Evolutionary conservation across 2,888 invertebrate species (phyloP).

Genomic region (Apotomis turbidana): DNA sequence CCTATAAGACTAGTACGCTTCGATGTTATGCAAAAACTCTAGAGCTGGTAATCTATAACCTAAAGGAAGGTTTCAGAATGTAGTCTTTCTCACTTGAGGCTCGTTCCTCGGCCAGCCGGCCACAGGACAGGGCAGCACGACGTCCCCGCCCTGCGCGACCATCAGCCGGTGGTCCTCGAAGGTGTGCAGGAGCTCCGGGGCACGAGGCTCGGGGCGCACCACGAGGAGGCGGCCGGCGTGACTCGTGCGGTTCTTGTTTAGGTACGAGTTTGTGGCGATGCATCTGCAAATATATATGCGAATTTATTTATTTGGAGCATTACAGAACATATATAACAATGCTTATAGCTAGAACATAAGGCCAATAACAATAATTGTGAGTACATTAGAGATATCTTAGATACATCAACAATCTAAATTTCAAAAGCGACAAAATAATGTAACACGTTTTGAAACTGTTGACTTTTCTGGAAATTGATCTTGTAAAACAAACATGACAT

Average conservation of each 20-base stretch:
- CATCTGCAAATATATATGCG: slow-evolving; percentile 62
- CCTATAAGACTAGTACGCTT: slow-evolving; percentile 72
- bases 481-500: no score
- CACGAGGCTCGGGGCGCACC: slow-evolving; percentile 46
- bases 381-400: neutral
- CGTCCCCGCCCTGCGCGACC: slow-evolving; percentile 72
- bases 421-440: no score
- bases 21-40: slow-evolving; percentile 52
- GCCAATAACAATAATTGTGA: no score
- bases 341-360: no score
- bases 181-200: slow-evolving; percentile 54
- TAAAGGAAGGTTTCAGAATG: neutral
- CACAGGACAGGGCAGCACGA: slow-evolving; percentile 84
- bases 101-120: slow-evolving; percentile 84
- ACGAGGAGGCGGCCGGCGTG: slow-evolving; percentile 72
- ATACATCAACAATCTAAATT: no score
- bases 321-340: no score
- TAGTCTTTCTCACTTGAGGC: slow-evolving; percentile 71
- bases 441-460: no score
- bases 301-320: no score
- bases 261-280: slow-evolving; percentile 67
- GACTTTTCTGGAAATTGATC: no score
- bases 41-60: slow-evolving; percentile 37
- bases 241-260: slow-evolving; percentile 76
- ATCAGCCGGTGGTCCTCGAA: slow-evolving; percentile 55